Conservation (phyloP, 1,140 invertebrate species). For the Hermetia illucens region DNA sequence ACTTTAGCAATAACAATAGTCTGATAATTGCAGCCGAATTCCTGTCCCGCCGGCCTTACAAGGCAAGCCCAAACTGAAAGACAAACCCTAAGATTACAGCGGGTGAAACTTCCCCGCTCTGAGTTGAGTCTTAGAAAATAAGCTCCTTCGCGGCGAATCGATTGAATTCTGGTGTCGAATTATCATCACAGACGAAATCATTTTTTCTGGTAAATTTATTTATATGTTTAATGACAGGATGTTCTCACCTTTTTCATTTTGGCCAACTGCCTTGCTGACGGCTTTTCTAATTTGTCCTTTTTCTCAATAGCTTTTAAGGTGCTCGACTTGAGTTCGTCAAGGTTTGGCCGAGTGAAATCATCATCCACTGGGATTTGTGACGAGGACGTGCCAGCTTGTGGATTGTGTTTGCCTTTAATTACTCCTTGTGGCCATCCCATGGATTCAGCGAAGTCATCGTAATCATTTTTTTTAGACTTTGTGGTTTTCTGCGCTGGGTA, state of each 20-base stretch:
- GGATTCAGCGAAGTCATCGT: not conserved
- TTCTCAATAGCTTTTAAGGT: not conserved
- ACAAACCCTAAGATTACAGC: conserved; percentile 28
- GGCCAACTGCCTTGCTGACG: not conserved
- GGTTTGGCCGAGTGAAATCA: not conserved
- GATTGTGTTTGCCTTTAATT: not conserved
- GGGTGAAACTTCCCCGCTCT: conserved; percentile 15
- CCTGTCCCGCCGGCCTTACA: conserved; percentile 29
- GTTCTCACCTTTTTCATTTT: not conserved
- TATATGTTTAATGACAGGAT: not conserved
- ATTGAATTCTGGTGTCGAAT: conserved; percentile 1
- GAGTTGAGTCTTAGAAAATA: conserved; percentile 6
- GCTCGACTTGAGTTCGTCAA: not conserved
- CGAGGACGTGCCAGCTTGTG: not conserved
- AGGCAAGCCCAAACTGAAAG: conserved; percentile 12
- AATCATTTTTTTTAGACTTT: not conserved
- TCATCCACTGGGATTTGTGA: not conserved
- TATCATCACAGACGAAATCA: not conserved
- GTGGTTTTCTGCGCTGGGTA: not conserved
- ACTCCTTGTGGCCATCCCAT: not conserved
- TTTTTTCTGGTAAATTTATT: not conserved
- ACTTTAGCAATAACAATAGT: conserved; percentile 12
- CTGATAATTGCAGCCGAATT: conserved; percentile 9
- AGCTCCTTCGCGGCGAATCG: not conserved
- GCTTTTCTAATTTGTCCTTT: not conserved